Evolutionary conservation across 2,888 invertebrate species (phyloP).

Genomic region (Himalopsyche japonica): DNA sequence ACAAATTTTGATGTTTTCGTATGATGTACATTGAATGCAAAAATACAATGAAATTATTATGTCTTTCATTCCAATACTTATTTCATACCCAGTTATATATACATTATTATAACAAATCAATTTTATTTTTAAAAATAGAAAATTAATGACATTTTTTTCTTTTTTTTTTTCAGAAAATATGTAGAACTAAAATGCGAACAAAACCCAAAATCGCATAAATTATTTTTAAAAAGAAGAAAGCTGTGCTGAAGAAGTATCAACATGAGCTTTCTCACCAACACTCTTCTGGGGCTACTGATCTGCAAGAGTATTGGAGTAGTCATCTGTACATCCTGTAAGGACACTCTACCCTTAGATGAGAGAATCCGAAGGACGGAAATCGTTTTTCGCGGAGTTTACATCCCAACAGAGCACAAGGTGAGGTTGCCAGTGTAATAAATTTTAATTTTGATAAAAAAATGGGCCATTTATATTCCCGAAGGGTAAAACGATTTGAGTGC

Average conservation of each 20-base stretch:
- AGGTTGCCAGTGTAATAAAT: conserved; percentile 11
- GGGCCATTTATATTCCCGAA: not conserved
- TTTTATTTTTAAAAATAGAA: too few relatives aligned
- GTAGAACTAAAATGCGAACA: not conserved
- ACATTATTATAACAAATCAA: too few relatives aligned
- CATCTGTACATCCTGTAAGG: conserved; percentile 22
- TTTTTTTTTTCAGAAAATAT: not conserved
- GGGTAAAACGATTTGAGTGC: not conserved
- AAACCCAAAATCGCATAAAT: not conserved
- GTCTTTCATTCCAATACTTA: too few relatives aligned
- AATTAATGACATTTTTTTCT: too few relatives aligned
- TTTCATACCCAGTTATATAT: too few relatives aligned
- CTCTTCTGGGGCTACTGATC: conserved; percentile 21
- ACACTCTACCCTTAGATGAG: conserved; percentile 53
- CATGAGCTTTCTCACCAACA: conserved; percentile 2
- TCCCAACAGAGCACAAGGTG: conserved; percentile 36
- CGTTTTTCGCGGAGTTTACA: conserved; percentile 57
- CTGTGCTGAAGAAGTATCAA: not conserved
- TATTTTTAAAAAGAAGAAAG: not conserved
- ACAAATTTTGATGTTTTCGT: too few relatives aligned
- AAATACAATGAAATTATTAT: too few relatives aligned
- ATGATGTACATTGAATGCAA: too few relatives aligned
- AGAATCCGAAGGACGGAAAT: conserved; percentile 59
- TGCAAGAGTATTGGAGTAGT: conserved; percentile 11
- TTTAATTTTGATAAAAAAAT: conserved; percentile 21